Conservation (phyloP, 2,888 invertebrate species). For the Helobdella robusta region DNA sequence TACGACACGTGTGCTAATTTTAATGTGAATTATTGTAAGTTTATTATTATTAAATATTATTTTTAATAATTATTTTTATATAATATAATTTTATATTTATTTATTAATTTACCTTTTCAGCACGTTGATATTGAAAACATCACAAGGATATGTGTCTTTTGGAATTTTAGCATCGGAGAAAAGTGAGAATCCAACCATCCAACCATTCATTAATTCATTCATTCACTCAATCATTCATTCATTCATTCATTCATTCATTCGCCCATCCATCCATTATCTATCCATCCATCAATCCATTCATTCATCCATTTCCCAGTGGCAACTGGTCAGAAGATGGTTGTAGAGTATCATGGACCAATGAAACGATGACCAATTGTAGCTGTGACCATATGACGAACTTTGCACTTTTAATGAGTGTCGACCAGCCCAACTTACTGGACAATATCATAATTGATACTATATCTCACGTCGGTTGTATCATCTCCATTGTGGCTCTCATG, state of each 20-base stretch:
- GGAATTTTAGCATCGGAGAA: conserved; percentile 6
- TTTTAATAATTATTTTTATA: not conserved
- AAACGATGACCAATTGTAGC: conserved; percentile 27
- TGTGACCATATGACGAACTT: conserved; percentile 35
- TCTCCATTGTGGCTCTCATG: conserved; percentile 13
- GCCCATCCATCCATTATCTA: too few relatives aligned
- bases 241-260: too few relatives aligned
- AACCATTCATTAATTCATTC: too few relatives aligned
- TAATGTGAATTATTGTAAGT: not conserved
- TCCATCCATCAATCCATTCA: too few relatives aligned
- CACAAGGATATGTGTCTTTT: conserved; percentile 13
- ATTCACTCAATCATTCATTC: too few relatives aligned
- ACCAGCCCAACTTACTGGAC: not conserved
- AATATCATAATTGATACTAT: not conserved
- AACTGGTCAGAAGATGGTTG: conserved; percentile 31
- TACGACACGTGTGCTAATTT: too few relatives aligned
- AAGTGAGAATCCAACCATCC: not conserved
- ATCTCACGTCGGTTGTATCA: conserved; percentile 19
- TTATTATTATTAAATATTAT: not conserved
- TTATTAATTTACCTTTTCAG: not conserved
- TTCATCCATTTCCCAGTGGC: conserved; percentile 23
- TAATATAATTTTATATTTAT: not conserved
- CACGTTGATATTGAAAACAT: not conserved
- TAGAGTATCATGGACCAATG: conserved; percentile 13
- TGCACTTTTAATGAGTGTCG: conserved; percentile 31